Evolutionary conservation across 2,113 vertebrate genomes (phyloP).

Genomic region (Albula glossodonta): DNA sequence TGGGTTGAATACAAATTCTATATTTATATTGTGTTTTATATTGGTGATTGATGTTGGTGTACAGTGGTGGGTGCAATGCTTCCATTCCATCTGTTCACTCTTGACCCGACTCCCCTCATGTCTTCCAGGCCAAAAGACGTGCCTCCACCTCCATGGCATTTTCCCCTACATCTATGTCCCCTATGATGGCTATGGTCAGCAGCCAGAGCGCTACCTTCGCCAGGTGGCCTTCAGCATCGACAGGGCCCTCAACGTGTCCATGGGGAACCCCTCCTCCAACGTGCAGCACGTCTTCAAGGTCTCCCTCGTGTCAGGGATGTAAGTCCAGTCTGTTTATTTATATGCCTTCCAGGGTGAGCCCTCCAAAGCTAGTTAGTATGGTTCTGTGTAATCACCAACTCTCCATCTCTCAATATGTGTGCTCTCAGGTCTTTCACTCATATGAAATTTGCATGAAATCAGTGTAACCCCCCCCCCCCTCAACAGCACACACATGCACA

Average conservation of each 20-base stretch:
- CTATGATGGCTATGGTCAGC: slow-evolving; percentile 83
- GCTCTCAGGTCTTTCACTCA: neutral
- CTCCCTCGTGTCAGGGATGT: slow-evolving; percentile 94
- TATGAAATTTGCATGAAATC: neutral
- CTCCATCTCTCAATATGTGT: neutral
- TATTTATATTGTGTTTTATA: neutral
- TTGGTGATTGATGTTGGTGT: too few relatives aligned
- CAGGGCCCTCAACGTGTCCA: slow-evolving; percentile 90
- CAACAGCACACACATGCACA: too few relatives aligned
- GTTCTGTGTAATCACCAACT: too few relatives aligned
- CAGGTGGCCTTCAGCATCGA: slow-evolving; percentile 97
- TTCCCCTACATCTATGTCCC: slow-evolving; percentile 96
- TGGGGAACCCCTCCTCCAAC: slow-evolving; percentile 90
- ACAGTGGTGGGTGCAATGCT: too few relatives aligned
- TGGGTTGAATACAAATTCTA: too few relatives aligned
- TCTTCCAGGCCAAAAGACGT: slow-evolving; percentile 93
- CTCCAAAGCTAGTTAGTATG: too few relatives aligned
- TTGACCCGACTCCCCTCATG: neutral
- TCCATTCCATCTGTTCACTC: neutral
- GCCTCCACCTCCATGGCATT: slow-evolving; percentile 92
- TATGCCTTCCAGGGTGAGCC: neutral
- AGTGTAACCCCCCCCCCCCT: too few relatives aligned
- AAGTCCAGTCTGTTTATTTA: slow-evolving; percentile 62
- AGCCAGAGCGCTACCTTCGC: slow-evolving; percentile 83
- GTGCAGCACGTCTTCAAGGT: slow-evolving; percentile 93